phyloP scores from a whole-genome alignment of 2,113 vertebrate species.

The Tylochromis polylepis region DNA sequence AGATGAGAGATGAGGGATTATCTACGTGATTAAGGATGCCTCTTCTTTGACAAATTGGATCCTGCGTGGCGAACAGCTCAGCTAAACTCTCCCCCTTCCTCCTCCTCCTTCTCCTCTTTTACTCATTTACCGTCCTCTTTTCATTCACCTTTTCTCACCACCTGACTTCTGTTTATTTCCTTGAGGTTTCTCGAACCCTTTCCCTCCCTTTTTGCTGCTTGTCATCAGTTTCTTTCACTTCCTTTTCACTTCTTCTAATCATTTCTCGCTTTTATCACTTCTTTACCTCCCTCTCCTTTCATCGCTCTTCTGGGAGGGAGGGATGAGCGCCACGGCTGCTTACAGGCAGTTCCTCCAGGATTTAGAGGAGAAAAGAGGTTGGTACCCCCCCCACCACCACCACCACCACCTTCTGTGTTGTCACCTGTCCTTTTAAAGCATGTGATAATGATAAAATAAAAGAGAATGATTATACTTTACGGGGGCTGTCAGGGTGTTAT shows the following conservation, averaged over 20 bases:
- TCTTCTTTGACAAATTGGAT: slow-evolving; percentile 36
- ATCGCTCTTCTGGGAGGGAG: slow-evolving; percentile 1
- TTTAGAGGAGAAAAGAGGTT: slow-evolving; percentile 76
- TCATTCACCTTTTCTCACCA: neutral
- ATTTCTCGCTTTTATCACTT: neutral
- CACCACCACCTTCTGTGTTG: neutral
- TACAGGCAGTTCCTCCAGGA: slow-evolving; percentile 76
- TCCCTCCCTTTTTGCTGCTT: neutral
- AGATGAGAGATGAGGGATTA: slow-evolving; percentile 51
- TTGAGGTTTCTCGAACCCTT: neutral
- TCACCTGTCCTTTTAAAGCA: neutral
- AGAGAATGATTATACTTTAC: neutral
- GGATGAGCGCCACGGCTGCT: slow-evolving; percentile 68
- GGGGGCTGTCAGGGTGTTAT: neutral
- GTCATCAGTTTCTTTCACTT: neutral
- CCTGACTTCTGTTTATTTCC: neutral
- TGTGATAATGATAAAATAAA: neutral
- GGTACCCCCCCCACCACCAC: slow-evolving; percentile 18
- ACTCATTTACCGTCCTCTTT: neutral
- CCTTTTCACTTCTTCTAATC: neutral
- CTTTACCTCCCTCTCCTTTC: neutral
- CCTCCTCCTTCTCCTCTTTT: neutral
- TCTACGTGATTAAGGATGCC: slow-evolving; percentile 38
- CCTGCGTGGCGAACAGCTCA: neutral
- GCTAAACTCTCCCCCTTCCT: slow-evolving; percentile 6